Evolutionary conservation across 23 tunicate species (phyloP).

Genomic region (Corella eumyota): DNA sequence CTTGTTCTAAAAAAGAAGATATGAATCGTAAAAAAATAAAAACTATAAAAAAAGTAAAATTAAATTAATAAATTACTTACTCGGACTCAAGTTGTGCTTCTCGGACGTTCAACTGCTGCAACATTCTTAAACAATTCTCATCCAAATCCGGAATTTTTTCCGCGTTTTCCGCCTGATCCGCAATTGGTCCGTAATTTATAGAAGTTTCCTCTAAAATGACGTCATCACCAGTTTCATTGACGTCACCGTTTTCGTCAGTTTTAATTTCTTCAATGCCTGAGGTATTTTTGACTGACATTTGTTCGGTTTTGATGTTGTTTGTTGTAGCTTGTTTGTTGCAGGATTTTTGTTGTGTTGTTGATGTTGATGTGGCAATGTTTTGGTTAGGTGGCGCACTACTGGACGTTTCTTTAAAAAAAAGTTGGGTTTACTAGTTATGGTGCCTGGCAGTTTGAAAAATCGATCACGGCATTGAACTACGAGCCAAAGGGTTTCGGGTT

Average conservation of each 20-base stretch:
- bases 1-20: constrained; percentile 42
- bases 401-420: too few relatives aligned
- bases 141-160: constrained; percentile 12
- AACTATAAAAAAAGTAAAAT: not conserved
- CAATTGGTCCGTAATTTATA: not conserved
- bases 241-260: not conserved
- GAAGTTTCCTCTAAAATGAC: not conserved
- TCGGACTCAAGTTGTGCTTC: constrained; percentile 52
- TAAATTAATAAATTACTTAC: constrained; percentile 21
- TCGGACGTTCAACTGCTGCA: constrained; percentile 49
- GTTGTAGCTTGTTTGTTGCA: too few relatives aligned
- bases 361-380: too few relatives aligned
- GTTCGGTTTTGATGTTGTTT: too few relatives aligned
- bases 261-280: not conserved
- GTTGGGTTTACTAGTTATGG: too few relatives aligned
- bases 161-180: not conserved
- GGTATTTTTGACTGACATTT: too few relatives aligned
- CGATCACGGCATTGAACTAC: too few relatives aligned
- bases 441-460: too few relatives aligned
- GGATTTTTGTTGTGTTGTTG: too few relatives aligned
- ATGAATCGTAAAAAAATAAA: not conserved
- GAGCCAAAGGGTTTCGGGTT: too few relatives aligned
- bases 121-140: constrained; percentile 40
- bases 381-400: too few relatives aligned
- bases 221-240: constrained; percentile 2